Conservation (phyloP, 2,797 vertebrate genomes). For the Galago senegalensis region DNA sequence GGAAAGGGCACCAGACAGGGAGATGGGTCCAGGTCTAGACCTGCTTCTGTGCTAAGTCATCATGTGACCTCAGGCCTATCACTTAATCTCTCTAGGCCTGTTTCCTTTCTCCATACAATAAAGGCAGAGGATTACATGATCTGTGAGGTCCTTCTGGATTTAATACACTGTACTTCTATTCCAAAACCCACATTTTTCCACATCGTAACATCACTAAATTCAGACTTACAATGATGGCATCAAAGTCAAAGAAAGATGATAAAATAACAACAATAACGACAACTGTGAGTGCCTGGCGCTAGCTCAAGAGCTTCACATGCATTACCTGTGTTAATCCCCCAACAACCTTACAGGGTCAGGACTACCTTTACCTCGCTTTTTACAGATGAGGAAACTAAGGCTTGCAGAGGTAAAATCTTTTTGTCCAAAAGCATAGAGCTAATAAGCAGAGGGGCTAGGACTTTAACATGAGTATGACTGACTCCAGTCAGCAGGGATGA, state of each 20-base stretch:
- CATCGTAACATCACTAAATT: neutral
- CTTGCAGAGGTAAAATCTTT: neutral
- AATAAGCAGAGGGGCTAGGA: neutral
- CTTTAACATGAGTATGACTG: neutral
- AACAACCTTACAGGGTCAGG: neutral
- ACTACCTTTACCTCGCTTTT: neutral
- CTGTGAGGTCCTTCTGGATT: neutral
- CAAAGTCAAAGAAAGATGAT: neutral
- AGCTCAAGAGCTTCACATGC: fast-evolving
- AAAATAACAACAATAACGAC: neutral
- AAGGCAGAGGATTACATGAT: neutral
- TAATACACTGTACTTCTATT: neutral
- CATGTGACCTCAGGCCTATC: neutral
- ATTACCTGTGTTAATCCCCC: neutral
- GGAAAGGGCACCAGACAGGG: neutral
- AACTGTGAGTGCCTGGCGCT: neutral
- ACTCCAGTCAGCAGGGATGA: neutral
- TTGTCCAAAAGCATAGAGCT: neutral
- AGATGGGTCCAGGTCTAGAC: neutral
- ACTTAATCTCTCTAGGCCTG: neutral
- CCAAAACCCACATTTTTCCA: neutral
- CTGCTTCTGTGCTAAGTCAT: neutral
- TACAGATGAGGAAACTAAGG: neutral
- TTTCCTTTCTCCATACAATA: constrained; percentile 26
- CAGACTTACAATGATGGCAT: neutral